phyloP scores from a whole-genome alignment of 2,888 invertebrate species.

The Monochamus alternatus region DNA sequence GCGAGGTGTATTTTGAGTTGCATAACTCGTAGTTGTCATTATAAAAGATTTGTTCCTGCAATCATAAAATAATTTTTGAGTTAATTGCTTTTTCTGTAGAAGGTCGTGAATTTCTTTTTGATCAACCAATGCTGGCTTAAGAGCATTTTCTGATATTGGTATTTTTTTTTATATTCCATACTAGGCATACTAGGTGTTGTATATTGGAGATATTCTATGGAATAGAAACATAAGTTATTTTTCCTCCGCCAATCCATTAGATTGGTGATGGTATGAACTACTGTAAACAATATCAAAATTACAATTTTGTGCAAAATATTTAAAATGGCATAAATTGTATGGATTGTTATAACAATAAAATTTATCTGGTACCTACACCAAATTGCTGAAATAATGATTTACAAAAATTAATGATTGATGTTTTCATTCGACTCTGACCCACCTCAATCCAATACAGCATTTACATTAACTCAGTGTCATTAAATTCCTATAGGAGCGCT shows the following conservation, averaged over 20 bases:
- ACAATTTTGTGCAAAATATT: slow-evolving; percentile 40
- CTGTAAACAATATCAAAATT: slow-evolving; percentile 25
- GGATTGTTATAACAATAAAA: slow-evolving; percentile 52
- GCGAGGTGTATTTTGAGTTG: too few relatives aligned
- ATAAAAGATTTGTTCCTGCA: slow-evolving; percentile 21
- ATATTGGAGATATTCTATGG: neutral
- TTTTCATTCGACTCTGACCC: slow-evolving; percentile 27
- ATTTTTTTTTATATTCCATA: slow-evolving; percentile 19
- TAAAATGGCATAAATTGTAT: slow-evolving; percentile 45
- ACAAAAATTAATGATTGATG: slow-evolving; percentile 34
- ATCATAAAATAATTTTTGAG: slow-evolving; percentile 37
- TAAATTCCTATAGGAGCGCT: too few relatives aligned
- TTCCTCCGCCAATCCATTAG: slow-evolving; percentile 25
- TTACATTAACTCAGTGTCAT: too few relatives aligned
- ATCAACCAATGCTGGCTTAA: slow-evolving; percentile 20
- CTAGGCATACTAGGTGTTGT: neutral
- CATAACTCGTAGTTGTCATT: too few relatives aligned
- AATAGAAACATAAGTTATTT: slow-evolving; percentile 1
- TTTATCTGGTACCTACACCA: slow-evolving; percentile 44
- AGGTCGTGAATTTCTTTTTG: slow-evolving; percentile 13
- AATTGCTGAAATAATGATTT: slow-evolving; percentile 47
- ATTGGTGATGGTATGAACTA: slow-evolving; percentile 35
- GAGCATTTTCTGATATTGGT: slow-evolving; percentile 20
- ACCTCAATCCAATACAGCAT: slow-evolving; percentile 39
- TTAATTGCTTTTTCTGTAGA: slow-evolving; percentile 22